Evolutionary conservation across 2,888 invertebrate species (phyloP).

Genomic region (Drosophila colorata): DNA sequence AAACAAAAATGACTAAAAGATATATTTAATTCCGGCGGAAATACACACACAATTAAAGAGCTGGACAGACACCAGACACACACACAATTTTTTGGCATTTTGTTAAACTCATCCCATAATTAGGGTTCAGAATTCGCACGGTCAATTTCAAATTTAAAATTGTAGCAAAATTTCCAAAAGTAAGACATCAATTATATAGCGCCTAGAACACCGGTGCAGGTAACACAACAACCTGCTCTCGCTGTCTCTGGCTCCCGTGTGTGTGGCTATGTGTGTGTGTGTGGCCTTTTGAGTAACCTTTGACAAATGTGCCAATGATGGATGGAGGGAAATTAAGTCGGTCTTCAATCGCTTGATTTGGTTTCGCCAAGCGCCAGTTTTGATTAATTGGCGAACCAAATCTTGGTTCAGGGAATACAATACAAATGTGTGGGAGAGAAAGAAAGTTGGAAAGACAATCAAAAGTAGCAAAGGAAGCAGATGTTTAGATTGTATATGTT

Average conservation of each 20-base stretch:
- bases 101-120: conserved; percentile 66
- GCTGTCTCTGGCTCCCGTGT: conserved; percentile 4
- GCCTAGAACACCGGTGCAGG: conserved; percentile 26
- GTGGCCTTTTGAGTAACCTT: conserved; percentile 69
- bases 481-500: not conserved
- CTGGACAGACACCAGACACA: conserved; percentile 31
- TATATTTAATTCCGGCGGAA: conserved; percentile 77
- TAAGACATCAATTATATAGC: conserved; percentile 70
- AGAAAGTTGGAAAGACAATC: not conserved
- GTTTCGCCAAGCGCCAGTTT: conserved; percentile 63
- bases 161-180: conserved; percentile 60
- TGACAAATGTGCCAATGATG: conserved; percentile 73
- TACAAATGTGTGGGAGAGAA: conserved; percentile 17
- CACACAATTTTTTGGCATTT: conserved; percentile 31
- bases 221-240: conserved; percentile 54
- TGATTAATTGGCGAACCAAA: conserved; percentile 62
- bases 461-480: conserved; percentile 3
- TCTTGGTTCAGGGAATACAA: conserved; percentile 19
- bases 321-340: conserved; percentile 36
- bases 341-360: conserved; percentile 21
- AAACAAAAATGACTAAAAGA: conserved; percentile 33
- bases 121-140: conserved; percentile 80
- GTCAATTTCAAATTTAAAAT: conserved; percentile 79
- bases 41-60: conserved; percentile 36
- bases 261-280: conserved; percentile 41